phyloP scores from a whole-genome alignment of 2,888 invertebrate species.

The Acanthosepion lycidas region DNA sequence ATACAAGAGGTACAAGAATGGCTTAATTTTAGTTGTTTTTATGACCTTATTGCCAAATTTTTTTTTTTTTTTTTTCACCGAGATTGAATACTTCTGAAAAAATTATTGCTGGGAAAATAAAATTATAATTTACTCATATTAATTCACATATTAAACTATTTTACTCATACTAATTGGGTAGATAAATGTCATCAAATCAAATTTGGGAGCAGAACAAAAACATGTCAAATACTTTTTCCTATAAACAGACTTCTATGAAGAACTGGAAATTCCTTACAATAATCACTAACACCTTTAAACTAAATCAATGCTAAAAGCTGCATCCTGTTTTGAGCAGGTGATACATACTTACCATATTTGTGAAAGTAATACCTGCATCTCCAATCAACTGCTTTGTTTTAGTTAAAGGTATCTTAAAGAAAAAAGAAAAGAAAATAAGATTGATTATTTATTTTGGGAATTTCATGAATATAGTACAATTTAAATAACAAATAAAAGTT shows the following conservation, averaged over 20 bases:
- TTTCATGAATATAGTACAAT: neutral
- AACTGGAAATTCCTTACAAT: neutral
- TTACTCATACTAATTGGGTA: too few relatives aligned
- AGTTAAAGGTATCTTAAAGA: constrained; percentile 51
- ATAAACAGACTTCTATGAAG: neutral
- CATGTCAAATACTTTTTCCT: too few relatives aligned
- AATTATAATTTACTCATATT: too few relatives aligned
- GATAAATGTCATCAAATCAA: too few relatives aligned
- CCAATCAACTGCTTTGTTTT: constrained; percentile 69
- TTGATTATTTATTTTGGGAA: neutral
- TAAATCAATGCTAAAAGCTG: neutral
- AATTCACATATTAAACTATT: too few relatives aligned
- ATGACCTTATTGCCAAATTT: too few relatives aligned
- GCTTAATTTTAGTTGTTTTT: too few relatives aligned
- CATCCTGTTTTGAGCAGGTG: neutral
- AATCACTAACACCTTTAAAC: neutral
- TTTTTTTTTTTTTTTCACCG: too few relatives aligned
- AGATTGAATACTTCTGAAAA: too few relatives aligned
- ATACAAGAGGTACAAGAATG: too few relatives aligned
- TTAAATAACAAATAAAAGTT: neutral
- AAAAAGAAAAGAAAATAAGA: neutral
- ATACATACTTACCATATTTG: constrained; percentile 67
- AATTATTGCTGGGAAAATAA: too few relatives aligned
- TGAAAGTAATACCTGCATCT: constrained; percentile 68
- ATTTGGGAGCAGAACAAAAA: too few relatives aligned